These are phyloP conservation scores for Lanistes nyassanus DNA, from an alignment of 1,140 invertebrate species.

Conservation along the genomic window DNA sequence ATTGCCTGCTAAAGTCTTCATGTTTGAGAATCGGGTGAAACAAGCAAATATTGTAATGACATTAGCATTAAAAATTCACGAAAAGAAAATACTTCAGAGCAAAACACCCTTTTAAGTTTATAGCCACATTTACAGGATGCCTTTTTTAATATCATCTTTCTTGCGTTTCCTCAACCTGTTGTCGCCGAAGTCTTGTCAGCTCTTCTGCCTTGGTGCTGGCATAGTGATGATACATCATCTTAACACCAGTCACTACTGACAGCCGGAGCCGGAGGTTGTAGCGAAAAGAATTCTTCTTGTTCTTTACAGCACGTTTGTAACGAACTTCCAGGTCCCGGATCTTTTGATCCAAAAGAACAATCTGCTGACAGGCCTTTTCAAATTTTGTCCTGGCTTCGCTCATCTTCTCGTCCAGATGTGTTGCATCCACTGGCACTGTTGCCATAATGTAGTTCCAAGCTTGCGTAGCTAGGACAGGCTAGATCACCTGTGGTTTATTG, in stretches of 20 bases:
- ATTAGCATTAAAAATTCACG: too few species aligned
- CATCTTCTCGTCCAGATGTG: conserved; percentile 55
- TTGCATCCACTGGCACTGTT: conserved; percentile 37
- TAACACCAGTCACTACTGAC: conserved; percentile 61
- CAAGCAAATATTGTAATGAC: too few species aligned
- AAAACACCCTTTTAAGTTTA: too few species aligned
- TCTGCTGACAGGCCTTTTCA: conserved; percentile 61
- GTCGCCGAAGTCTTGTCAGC: conserved; percentile 42
- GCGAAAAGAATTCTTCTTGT: conserved; percentile 61
- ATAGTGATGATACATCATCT: conserved; percentile 66
- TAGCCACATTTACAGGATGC: too few species aligned
- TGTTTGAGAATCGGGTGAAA: too few species aligned
- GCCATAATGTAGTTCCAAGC: conserved; percentile 5
- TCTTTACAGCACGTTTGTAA: conserved; percentile 59
- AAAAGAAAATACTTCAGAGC: too few species aligned
- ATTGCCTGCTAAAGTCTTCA: too few species aligned
- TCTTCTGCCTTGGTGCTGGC: conserved; percentile 63
- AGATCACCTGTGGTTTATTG: background rate
- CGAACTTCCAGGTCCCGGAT: conserved; percentile 60
- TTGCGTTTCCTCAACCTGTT: conserved; percentile 13
- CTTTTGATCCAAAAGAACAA: conserved; percentile 59
- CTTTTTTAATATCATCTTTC: conserved; percentile 7
- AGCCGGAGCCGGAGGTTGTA: conserved; percentile 59
- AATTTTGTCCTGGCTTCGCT: conserved; percentile 57
- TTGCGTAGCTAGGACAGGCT: background rate